Evolutionary conservation across 1,140 invertebrate species (phyloP).

Genomic region (Drosophila parabipectinata): DNA sequence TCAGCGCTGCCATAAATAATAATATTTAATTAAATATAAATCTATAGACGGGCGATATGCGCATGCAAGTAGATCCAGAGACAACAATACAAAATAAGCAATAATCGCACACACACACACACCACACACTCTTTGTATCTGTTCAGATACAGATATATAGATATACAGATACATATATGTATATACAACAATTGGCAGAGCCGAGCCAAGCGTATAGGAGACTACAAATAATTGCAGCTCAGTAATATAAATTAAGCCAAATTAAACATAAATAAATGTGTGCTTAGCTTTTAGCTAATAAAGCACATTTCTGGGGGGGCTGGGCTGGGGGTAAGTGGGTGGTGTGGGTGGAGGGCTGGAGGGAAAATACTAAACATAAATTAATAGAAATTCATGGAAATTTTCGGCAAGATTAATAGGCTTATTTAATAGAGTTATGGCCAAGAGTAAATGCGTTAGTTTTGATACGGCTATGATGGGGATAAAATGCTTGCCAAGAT

Average conservation of each 20-base stretch:
- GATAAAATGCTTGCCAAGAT: conserved; percentile 23
- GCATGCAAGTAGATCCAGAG: conserved; percentile 48
- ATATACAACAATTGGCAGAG: conserved; percentile 23
- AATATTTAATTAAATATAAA: conserved; percentile 82
- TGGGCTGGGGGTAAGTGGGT: conserved; percentile 4
- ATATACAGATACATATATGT: conserved; percentile 9
- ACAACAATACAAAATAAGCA: conserved; percentile 63
- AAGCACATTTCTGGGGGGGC: conserved; percentile 40
- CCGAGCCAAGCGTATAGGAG: conserved; percentile 14
- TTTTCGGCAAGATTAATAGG: conserved; percentile 67
- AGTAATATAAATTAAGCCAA: conserved; percentile 70
- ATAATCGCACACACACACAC: conserved; percentile 46
- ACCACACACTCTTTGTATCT: neutral
- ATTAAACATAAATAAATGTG: conserved; percentile 70
- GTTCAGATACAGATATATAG: conserved; percentile 5
- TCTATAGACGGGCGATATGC: conserved; percentile 46
- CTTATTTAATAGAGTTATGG: conserved; percentile 70
- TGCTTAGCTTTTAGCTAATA: conserved; percentile 67
- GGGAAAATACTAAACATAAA: conserved; percentile 55
- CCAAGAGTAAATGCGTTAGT: conserved; percentile 20
- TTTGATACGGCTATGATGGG: conserved; percentile 18
- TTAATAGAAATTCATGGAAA: conserved; percentile 68
- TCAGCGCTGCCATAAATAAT: conserved; percentile 68
- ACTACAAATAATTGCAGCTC: conserved; percentile 59
- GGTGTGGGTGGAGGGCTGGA: neutral